Evolutionary conservation across 1,140 invertebrate species (phyloP), one percentile per base, ranked within the genome.

Genomic region (Tetramorium alpestre): DNA sequence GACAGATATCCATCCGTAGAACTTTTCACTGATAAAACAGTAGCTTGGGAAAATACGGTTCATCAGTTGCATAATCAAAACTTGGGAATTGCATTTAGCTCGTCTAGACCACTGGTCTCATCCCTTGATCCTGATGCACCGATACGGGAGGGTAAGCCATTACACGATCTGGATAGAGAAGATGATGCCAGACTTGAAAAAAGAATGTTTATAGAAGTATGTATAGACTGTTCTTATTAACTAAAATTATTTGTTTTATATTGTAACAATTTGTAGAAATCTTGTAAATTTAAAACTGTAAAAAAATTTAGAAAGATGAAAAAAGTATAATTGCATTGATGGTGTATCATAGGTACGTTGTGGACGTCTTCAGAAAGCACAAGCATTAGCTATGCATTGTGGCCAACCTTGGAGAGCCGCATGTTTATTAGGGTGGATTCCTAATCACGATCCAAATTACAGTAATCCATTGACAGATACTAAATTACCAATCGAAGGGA

Each of bases 91-190:
- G 95, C 96, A 0, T 97, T 97, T 92, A 85, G 92, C 16, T 96
- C 96, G 44, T 95, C 95, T 1, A 94, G 96, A 65, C 95, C 96
- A 77, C 95, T 98, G 70, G 97, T 98, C 0, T 96, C 97, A 16
- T 96, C 97, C 88, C 95, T 99, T 90, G 99, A 99, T 95, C 99
- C 99, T n/a, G 99, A 99, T 97, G 98, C 98, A 49, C 97, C 98
- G 0, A 95, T 97, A 28, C 96, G 98, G 82, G 97, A 99, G 92
- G 97, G 97, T 25, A 97, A 96, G 93, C 96, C 96, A 33, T 95
- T 99, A 22, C 98, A 99, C 95, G 97, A 98, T 92, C 95, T 99
- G 70, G 99, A 99, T 94, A 96, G 96, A 92, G 98, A 99, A 94
- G 98, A 99, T 96, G 98, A 99, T 92, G 95, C 96, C 81, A 96